Conservation (phyloP, 2,888 invertebrate species). For the Leptopilina syphax region DNA sequence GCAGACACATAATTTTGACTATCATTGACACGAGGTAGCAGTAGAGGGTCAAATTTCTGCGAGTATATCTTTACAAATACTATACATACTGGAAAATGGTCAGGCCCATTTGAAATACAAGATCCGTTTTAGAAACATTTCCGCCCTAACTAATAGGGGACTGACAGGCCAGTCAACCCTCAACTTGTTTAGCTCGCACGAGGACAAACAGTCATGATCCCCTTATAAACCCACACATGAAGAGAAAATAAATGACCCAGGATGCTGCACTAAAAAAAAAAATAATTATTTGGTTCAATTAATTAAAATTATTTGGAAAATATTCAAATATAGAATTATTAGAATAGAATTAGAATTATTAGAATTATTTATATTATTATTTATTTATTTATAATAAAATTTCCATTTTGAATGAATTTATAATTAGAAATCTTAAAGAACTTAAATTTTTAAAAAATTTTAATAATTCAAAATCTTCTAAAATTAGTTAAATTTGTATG, state of each 20-base stretch:
- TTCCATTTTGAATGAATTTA: too few species aligned
- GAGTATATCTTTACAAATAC: background rate
- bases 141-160: constrained; percentile 32
- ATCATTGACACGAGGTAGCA: constrained; percentile 12
- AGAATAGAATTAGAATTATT: too few species aligned
- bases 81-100: background rate
- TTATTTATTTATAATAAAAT: too few species aligned
- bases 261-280: too few species aligned
- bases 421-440: too few species aligned
- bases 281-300: too few species aligned
- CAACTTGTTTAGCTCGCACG: constrained; percentile 4
- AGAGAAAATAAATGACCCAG: background rate
- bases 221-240: background rate
- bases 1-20: constrained; percentile 30
- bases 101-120: background rate
- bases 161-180: background rate
- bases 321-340: too few species aligned
- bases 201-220: constrained; percentile 12
- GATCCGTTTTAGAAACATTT: constrained; percentile 30
- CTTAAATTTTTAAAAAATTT: too few species aligned
- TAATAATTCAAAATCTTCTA: too few species aligned
- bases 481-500: too few species aligned
- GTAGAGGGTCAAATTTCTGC: constrained; percentile 21
- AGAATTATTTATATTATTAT: too few species aligned
- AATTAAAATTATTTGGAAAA: too few species aligned